Conservation (phyloP, 2,113 vertebrate species). For the Oncorhynchus keta region DNA sequence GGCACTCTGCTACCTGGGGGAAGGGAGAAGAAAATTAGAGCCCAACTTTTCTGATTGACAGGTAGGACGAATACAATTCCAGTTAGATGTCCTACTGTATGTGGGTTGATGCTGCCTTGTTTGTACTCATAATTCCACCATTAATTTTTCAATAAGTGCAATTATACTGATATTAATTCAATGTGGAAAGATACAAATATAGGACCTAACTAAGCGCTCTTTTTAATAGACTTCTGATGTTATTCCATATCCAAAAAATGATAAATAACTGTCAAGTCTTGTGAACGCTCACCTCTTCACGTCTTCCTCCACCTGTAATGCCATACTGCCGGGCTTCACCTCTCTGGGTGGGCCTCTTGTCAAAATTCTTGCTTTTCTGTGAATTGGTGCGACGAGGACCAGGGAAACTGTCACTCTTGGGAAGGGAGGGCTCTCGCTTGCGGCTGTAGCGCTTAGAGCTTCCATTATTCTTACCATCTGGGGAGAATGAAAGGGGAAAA, state of each 20-base stretch:
- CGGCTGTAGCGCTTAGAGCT: conserved; percentile 91
- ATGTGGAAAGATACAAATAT: no score
- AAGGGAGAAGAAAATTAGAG: background rate
- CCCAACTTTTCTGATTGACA: no score
- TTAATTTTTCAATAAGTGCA: background rate
- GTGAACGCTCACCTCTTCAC: conserved; percentile 88
- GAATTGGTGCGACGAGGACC: conserved; percentile 90
- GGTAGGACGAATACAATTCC: no score
- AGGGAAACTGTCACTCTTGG: conserved; percentile 89
- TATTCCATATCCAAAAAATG: no score
- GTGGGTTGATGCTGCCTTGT: no score
- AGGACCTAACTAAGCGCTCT: no score
- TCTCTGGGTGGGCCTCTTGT: conserved; percentile 97
- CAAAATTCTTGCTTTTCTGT: conserved; percentile 99
- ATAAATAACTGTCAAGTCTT: background rate
- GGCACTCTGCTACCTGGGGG: conserved; percentile 93
- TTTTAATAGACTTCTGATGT: no score
- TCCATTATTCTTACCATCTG: conserved; percentile 90
- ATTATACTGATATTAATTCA: background rate
- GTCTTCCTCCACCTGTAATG: conserved; percentile 90
- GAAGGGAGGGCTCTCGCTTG: conserved; percentile 90
- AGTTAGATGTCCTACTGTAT: no score
- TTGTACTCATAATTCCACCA: background rate
- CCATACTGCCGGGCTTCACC: conserved; percentile 86
- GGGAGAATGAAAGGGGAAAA: conserved; percentile 40